These are phyloP conservation scores for Drosophila quinaria DNA, from an alignment of 2,888 invertebrate species.

Conservation along the genomic window DNA sequence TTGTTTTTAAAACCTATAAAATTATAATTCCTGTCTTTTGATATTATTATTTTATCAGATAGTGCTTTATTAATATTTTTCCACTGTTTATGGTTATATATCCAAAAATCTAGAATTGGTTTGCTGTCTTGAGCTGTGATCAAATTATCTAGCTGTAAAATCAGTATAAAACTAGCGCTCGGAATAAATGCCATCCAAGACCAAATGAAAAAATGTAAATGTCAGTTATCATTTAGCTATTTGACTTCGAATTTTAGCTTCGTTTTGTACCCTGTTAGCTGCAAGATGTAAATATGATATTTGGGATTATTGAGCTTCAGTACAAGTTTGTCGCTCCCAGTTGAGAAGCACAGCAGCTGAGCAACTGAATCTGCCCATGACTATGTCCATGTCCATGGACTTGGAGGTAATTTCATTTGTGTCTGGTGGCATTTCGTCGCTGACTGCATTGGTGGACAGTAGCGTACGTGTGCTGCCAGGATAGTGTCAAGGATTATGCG, in stretches of 20 bases:
- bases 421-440: slow-evolving; percentile 73
- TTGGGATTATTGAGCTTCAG: slow-evolving; percentile 72
- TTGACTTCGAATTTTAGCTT: slow-evolving; percentile 31
- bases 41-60: no score
- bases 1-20: no score
- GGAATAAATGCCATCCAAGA: slow-evolving; percentile 36
- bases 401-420: slow-evolving; percentile 72
- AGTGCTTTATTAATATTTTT: no score
- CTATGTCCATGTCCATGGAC: slow-evolving; percentile 38
- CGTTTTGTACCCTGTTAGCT: slow-evolving; percentile 38
- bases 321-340: slow-evolving; percentile 46
- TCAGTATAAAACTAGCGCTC: slow-evolving; percentile 27
- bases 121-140: slow-evolving; percentile 31
- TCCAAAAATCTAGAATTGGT: neutral
- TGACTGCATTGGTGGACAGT: slow-evolving; percentile 47
- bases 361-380: slow-evolving; percentile 5
- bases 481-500: slow-evolving; percentile 37
- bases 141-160: slow-evolving; percentile 41
- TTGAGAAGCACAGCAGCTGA: slow-evolving; percentile 29
- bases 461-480: slow-evolving; percentile 65
- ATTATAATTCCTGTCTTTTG: no score
- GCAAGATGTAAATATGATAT: slow-evolving; percentile 79
- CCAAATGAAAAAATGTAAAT: slow-evolving; percentile 58
- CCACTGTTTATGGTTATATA: no score
- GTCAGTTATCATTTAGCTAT: slow-evolving; percentile 66